Evolutionary conservation across 2,888 invertebrate genomes (phyloP), one percentile per base, ranked within the genome.

Genomic region (Scaptomyza reducta): DNA sequence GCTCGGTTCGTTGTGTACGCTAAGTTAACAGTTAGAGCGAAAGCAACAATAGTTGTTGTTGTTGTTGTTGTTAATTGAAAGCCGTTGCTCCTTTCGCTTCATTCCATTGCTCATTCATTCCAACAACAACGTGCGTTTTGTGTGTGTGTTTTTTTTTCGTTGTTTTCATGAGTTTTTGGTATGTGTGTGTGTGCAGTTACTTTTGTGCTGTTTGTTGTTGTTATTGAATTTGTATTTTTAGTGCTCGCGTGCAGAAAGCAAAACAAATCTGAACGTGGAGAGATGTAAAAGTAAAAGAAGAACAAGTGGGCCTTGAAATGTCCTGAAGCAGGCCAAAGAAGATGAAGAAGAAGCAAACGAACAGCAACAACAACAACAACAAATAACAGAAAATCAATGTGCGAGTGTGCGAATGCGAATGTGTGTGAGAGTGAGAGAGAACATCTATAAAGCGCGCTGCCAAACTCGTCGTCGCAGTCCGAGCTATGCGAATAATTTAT

Each of bases 381-480:
- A 71, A 79, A 77, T 64, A 68, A 64, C 69, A 70, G 82, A 82
- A 82, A 82, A 82, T 82, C 82, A 82, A 82, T 82, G 84, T 78
- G 75, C 74, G 71, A 51, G 55, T 54, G 42, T 29, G 42, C 38
- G 29, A 25, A 31, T 10, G 29, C 42, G 31, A 29, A 22, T 38
- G 61, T 61, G 18, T 18, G 35, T 22, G 14, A 16, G 40, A 40
- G 41, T 44, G 64, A 56, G 54, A 50, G 44, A 67, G 78, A 84
- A 87, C 84, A 77, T 75, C 78, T 69, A 82, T 84, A 87, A 81
- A 75, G 65, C 57, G 71, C 59, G 72, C 75, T 76, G 65, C 70
- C 53, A 71, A 76, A 76, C 54, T 62, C 33, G 18, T 71, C 86
- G 74, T 74, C 77, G 71, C 77, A 82, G 65, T 73, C 70, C 70